phyloP scores from a whole-genome alignment of 92 coral and sea anemone genomes.

The Nematostella vectensis region DNA sequence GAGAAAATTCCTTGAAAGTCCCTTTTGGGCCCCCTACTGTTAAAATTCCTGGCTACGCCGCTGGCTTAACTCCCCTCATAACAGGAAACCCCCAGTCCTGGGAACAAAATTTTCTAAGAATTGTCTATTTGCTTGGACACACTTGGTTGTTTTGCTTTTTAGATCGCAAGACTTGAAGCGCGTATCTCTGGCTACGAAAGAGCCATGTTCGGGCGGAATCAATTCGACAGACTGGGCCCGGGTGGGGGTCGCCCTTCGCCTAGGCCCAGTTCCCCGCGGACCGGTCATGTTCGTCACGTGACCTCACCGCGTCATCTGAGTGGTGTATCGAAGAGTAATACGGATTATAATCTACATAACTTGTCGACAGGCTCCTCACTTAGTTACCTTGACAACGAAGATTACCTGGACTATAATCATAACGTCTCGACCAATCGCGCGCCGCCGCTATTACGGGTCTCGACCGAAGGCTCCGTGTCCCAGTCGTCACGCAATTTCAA shows the following conservation, averaged over 20 bases:
- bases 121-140: too few species aligned
- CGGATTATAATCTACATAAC: constrained; percentile 79
- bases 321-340: constrained; percentile 74
- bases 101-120: too few species aligned
- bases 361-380: constrained; percentile 42
- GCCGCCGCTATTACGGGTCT: not conserved
- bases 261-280: constrained; percentile 4
- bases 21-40: too few species aligned
- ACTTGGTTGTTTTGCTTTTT: not conserved
- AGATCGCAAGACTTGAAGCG: constrained; percentile 93
- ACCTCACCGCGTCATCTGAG: constrained; percentile 64
- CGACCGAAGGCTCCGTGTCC: constrained; percentile 1
- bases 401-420: constrained; percentile 26
- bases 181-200: constrained; percentile 97
- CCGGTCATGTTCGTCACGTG: constrained; percentile 69
- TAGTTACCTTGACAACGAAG: constrained; percentile 29
- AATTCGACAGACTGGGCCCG: constrained; percentile 35
- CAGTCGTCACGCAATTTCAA: constrained; percentile 5
- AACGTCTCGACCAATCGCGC: not conserved
- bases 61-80: too few species aligned
- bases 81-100: too few species aligned
- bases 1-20: too few species aligned
- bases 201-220: constrained; percentile 83
- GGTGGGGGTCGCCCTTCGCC: constrained; percentile 20
- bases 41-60: too few species aligned